phyloP scores from a whole-genome alignment of 2,797 vertebrate species.

The Schizopygopsis malacanthus region DNA sequence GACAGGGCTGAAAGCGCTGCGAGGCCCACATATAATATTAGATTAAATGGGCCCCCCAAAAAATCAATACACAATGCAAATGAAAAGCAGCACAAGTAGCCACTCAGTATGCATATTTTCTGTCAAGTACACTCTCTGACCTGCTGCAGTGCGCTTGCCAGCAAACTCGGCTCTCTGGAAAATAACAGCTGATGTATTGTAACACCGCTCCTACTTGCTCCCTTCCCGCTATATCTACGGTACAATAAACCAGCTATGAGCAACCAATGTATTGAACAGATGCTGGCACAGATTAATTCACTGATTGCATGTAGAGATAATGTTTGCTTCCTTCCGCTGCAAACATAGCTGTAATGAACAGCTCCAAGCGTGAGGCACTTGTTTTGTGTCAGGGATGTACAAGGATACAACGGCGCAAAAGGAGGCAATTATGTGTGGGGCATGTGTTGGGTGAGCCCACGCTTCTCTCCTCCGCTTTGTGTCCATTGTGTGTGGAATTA shows the following conservation, averaged over 20 bases:
- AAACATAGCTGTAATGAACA: slow-evolving; percentile 75
- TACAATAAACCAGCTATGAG: slow-evolving; percentile 66
- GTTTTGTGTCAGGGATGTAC: slow-evolving; percentile 75
- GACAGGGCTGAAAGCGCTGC: slow-evolving; percentile 77
- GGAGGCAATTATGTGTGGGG: slow-evolving; percentile 82
- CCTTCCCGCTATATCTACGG: slow-evolving; percentile 53
- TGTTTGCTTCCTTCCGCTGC: slow-evolving; percentile 78
- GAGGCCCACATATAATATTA: slow-evolving; percentile 84
- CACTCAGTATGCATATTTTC: slow-evolving; percentile 88
- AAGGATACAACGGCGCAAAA: slow-evolving; percentile 75
- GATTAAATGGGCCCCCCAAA: slow-evolving; percentile 81
- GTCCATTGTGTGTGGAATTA: slow-evolving; percentile 77
- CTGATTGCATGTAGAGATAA: slow-evolving; percentile 75
- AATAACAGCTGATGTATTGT: slow-evolving; percentile 82
- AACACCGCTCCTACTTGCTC: slow-evolving; percentile 75
- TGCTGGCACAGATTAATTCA: slow-evolving; percentile 76
- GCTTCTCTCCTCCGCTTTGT: slow-evolving; percentile 77
- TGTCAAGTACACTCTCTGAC: slow-evolving; percentile 89
- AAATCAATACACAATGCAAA: slow-evolving; percentile 88
- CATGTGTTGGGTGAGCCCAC: slow-evolving; percentile 74
- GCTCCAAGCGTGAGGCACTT: slow-evolving; percentile 78
- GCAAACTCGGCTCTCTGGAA: slow-evolving; percentile 81
- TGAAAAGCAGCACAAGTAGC: slow-evolving; percentile 85
- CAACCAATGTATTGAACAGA: slow-evolving; percentile 65
- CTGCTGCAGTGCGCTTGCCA: slow-evolving; percentile 74